phyloP scores from a whole-genome alignment of 2,113 vertebrate species.

The Mixornis gularis region DNA sequence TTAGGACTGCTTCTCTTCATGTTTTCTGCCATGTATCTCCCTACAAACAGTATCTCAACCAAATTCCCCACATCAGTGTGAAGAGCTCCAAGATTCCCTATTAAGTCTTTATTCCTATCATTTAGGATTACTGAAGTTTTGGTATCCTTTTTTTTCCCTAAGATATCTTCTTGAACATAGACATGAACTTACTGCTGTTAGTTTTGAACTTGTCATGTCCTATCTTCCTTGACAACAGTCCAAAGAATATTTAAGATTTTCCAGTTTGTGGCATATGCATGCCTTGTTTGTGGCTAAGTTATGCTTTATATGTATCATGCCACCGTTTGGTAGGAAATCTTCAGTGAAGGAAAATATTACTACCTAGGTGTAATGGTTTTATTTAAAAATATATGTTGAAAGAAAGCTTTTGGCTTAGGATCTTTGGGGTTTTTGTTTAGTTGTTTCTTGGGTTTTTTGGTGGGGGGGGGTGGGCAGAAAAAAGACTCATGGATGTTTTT shows the following conservation, averaged over 20 bases:
- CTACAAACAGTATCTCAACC: not conserved
- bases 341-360: not conserved
- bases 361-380: not conserved
- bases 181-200: not conserved
- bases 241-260: not conserved
- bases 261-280: not conserved
- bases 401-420: not conserved
- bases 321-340: not conserved
- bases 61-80: not conserved
- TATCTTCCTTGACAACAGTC: not conserved
- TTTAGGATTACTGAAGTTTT: not conserved
- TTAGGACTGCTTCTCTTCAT: not conserved
- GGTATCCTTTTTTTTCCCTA: not conserved
- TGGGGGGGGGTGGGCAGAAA: rapidly evolving
- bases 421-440: not conserved
- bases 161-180: not conserved
- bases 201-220: not conserved
- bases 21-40: not conserved
- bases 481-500: not conserved
- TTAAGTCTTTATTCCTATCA: not conserved
- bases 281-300: not conserved
- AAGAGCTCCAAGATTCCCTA: not conserved
- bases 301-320: rapidly evolving
- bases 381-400: not conserved
- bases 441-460: not conserved